A percentile compares a stretch with the other conserved stretches of the same genome.
Evolutionary conservation across 2,888 invertebrate genomes (phyloP).

Genomic region (Nemotelus nigrinus): DNA sequence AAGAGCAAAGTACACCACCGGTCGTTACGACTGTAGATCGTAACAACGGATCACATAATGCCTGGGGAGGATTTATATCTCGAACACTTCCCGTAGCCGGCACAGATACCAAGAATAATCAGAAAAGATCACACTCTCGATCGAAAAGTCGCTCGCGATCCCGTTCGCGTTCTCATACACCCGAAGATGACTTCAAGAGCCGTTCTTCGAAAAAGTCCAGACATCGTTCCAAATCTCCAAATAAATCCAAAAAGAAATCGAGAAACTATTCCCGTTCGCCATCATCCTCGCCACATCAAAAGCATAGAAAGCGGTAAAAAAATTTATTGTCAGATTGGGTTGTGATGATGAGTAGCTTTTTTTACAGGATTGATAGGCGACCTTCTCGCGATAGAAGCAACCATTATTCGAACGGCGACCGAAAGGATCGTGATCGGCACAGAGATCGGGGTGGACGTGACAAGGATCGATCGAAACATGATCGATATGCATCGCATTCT

Average conservation of each 20-base stretch:
- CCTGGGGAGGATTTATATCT: conserved; percentile 75
- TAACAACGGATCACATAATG: conserved; percentile 71
- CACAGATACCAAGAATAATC: conserved; percentile 56
- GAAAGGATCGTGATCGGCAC: conserved; percentile 57
- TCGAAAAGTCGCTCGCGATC: conserved; percentile 58
- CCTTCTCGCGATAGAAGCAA: conserved; percentile 59
- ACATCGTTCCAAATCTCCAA: conserved; percentile 54
- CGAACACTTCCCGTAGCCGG: conserved; percentile 62
- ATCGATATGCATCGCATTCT: conserved; percentile 58
- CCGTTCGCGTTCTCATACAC: conserved; percentile 58
- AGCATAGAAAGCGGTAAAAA: conserved; percentile 63
- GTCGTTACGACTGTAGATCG: conserved; percentile 67
- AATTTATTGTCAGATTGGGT: conserved; percentile 32
- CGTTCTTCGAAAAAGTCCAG: conserved; percentile 53
- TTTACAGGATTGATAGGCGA: conserved; percentile 52
- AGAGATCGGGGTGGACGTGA: conserved; percentile 48
- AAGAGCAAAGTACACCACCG: conserved; percentile 61
- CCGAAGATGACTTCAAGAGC: conserved; percentile 52
- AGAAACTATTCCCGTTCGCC: conserved; percentile 61
- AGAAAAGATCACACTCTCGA: conserved; percentile 60
- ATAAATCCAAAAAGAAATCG: conserved; percentile 61
- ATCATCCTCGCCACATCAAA: conserved; percentile 63
- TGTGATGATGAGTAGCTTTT: not conserved
- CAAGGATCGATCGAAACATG: conserved; percentile 56
- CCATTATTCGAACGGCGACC: conserved; percentile 56